Conservation (phyloP, 2,797 vertebrate genomes). For the Pelochelys cantorii region DNA sequence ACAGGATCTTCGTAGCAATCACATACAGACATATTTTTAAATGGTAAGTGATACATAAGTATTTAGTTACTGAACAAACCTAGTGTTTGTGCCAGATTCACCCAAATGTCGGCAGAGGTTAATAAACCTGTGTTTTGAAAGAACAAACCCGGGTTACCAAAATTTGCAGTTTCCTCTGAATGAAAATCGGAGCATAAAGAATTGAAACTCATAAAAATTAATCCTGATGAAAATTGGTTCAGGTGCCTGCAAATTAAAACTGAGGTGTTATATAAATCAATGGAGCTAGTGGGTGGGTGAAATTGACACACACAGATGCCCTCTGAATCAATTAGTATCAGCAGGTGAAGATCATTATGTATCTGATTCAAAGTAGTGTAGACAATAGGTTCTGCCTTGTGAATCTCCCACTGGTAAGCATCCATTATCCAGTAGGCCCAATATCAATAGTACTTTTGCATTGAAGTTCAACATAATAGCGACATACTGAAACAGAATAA, state of each 20-base stretch:
- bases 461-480: background rate
- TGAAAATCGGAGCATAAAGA: rapidly evolving
- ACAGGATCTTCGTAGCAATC: background rate
- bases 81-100: background rate
- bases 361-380: background rate
- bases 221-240: background rate
- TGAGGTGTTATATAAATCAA: background rate
- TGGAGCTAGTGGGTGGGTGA: background rate
- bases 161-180: background rate
- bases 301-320: background rate
- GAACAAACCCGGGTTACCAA: background rate
- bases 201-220: background rate
- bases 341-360: background rate
- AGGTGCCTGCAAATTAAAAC: background rate
- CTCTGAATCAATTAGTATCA: background rate
- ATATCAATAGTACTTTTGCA: background rate
- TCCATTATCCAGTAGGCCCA: background rate
- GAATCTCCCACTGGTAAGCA: background rate
- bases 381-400: background rate
- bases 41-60: background rate
- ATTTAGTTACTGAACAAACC: background rate
- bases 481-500: background rate
- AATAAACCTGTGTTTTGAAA: background rate
- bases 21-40: background rate
- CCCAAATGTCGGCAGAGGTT: background rate